These are phyloP conservation scores for Pachyseris speciosa DNA, from an alignment of 64 coral and sea anemone species.

Conservation along the genomic window DNA sequence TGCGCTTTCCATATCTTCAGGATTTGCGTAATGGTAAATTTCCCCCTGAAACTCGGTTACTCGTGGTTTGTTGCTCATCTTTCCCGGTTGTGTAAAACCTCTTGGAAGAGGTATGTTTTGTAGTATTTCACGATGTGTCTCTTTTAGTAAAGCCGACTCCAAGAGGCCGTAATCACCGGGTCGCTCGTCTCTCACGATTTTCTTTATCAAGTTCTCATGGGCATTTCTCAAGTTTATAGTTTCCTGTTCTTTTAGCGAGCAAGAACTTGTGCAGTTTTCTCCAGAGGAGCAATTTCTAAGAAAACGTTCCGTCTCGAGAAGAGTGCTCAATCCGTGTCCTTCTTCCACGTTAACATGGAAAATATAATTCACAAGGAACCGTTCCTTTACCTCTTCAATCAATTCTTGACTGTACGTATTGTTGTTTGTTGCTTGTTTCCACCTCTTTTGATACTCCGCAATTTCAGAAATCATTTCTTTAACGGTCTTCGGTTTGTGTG, in stretches of 20 bases:
- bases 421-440: slow-evolving; percentile 8
- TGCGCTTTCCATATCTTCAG: slow-evolving; percentile 66
- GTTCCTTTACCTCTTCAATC: not conserved
- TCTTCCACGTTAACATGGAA: slow-evolving; percentile 77
- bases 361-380: slow-evolving; percentile 53
- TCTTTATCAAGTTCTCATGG: slow-evolving; percentile 42
- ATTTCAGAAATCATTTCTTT: slow-evolving; percentile 41
- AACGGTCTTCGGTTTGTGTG: not conserved
- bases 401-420: not conserved
- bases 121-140: slow-evolving; percentile 37
- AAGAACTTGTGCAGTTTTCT: not conserved
- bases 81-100: slow-evolving; percentile 37
- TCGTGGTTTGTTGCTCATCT: slow-evolving; percentile 17
- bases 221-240: slow-evolving; percentile 73
- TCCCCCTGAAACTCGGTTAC: slow-evolving; percentile 48
- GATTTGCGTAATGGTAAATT: slow-evolving; percentile 64
- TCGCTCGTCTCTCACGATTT: slow-evolving; percentile 1
- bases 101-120: not conserved
- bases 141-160: slow-evolving; percentile 22
- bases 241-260: slow-evolving; percentile 75
- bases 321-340: slow-evolving; percentile 65
- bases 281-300: not conserved
- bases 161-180: slow-evolving; percentile 26
- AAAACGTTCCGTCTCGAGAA: slow-evolving; percentile 19
- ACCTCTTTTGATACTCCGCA: not conserved